A percentile compares a stretch with the other conserved stretches of the same genome.
These are phyloP conservation scores for Danaus chrysippus DNA, from an alignment of 2,888 invertebrate genomes.

Conservation along the genomic window DNA sequence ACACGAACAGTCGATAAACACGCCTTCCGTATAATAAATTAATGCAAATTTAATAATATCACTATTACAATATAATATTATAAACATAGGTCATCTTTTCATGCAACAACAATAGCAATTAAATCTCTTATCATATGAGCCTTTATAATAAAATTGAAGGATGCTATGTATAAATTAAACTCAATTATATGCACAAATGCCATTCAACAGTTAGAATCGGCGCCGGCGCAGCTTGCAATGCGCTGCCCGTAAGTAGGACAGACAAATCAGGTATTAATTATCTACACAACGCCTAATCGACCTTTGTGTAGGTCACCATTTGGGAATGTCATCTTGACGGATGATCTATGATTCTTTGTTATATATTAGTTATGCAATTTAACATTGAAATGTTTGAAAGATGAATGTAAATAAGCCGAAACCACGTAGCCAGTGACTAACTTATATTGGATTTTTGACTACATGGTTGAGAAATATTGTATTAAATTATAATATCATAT, in stretches of 20 bases:
- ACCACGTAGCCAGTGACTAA: background rate
- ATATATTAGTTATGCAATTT: background rate
- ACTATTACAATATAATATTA: background rate
- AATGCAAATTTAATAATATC: background rate
- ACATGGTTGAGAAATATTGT: constrained; percentile 3
- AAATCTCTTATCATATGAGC: constrained; percentile 12
- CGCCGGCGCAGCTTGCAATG: constrained; percentile 71
- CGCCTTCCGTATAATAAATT: background rate
- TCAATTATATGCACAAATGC: constrained; percentile 55
- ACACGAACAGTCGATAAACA: constrained; percentile 2
- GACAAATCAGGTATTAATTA: constrained; percentile 72
- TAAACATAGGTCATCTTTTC: constrained; percentile 6
- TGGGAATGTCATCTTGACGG: constrained; percentile 27
- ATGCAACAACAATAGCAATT: background rate
- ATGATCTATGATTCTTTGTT: constrained; percentile 1
- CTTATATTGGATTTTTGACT: background rate
- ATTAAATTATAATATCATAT: background rate
- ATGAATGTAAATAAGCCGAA: constrained; percentile 5
- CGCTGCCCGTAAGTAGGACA: constrained; percentile 71
- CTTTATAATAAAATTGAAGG: constrained; percentile 18
- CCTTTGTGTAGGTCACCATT: constrained; percentile 45
- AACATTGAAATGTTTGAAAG: constrained; percentile 6
- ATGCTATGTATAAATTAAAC: constrained; percentile 27
- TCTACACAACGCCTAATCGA: constrained; percentile 58
- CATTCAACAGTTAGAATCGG: constrained; percentile 71